Percentiles rank a stretch among this genome's conserved stretches.
Evolutionary conservation across 2,113 vertebrate genomes (phyloP).

Genomic region (Petroica traversi): DNA sequence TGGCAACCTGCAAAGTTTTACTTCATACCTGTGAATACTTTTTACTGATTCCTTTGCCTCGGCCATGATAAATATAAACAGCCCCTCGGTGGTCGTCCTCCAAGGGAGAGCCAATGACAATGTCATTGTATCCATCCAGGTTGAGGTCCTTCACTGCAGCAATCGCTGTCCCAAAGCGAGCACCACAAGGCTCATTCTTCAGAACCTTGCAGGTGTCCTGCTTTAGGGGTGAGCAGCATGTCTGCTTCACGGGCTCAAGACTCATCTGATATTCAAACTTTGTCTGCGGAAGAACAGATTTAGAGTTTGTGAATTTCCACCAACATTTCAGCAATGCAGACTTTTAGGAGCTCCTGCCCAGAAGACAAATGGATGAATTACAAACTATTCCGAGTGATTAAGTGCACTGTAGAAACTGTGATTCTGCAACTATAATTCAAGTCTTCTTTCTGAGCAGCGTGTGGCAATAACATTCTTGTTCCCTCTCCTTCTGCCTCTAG

Average conservation of each 20-base stretch:
- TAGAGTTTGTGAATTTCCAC: background rate
- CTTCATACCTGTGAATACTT: constrained; percentile 86
- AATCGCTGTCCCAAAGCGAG: constrained; percentile 94
- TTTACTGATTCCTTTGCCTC: constrained; percentile 76
- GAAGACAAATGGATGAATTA: background rate
- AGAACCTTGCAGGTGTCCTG: constrained; percentile 73
- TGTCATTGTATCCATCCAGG: constrained; percentile 88
- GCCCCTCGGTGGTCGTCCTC: constrained; percentile 92
- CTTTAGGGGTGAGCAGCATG: constrained; percentile 80
- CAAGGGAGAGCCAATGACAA: constrained; percentile 91
- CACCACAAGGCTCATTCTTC: constrained; percentile 89
- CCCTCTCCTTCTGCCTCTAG: background rate
- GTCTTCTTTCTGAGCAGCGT: background rate
- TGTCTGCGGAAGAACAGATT: constrained; percentile 67
- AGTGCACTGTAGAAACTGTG: background rate
- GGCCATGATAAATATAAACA: constrained; percentile 92
- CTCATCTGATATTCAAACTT: constrained; percentile 86
- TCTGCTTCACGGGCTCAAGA: constrained; percentile 87
- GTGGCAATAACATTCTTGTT: background rate
- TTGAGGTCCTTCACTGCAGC: constrained; percentile 90
- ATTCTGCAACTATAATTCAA: background rate
- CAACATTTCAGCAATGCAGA: background rate
- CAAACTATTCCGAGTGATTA: background rate
- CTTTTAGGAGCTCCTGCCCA: background rate
- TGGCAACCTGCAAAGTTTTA: background rate